Percentiles rank a stretch among this genome's conserved stretches.
phyloP scores from a whole-genome alignment of 1,140 invertebrate genomes.

The Papilio machaon region DNA sequence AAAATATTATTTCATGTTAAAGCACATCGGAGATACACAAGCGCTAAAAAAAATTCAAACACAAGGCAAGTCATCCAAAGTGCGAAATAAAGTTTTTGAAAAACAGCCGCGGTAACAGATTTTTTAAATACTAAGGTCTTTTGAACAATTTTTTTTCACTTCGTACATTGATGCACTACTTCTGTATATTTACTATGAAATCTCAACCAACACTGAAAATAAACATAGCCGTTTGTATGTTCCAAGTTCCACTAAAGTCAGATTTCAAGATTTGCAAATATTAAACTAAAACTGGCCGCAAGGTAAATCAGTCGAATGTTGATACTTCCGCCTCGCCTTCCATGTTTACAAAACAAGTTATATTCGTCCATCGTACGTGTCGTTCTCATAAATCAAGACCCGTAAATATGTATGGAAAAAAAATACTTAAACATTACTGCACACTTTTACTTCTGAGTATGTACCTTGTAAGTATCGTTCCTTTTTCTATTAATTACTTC shows the following conservation, averaged over 20 bases:
- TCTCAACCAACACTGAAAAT: background rate
- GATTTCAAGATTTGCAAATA: constrained; percentile 8
- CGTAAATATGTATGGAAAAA: background rate
- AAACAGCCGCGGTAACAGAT: too few relatives aligned
- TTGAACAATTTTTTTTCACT: background rate
- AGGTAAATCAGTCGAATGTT: constrained; percentile 13
- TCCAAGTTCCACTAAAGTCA: background rate
- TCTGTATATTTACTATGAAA: background rate
- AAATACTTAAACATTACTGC: background rate
- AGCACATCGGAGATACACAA: background rate
- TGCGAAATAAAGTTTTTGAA: too few relatives aligned
- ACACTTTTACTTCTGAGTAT: background rate
- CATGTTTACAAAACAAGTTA: constrained; percentile 31
- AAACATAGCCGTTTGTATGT: background rate
- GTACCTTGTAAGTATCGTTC: background rate
- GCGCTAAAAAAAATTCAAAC: background rate
- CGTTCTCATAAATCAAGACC: background rate
- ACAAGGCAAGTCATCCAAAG: background rate
- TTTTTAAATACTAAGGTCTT: too few relatives aligned
- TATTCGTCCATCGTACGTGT: constrained; percentile 28
- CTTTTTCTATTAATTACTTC: too few relatives aligned
- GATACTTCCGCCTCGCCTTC: constrained; percentile 28
- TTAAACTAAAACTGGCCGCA: background rate
- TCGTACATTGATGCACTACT: too few relatives aligned
- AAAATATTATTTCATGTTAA: background rate